Base-by-base conservation (phyloP, 2,888 invertebrate genomes). In the Andrena camellia region DNA sequence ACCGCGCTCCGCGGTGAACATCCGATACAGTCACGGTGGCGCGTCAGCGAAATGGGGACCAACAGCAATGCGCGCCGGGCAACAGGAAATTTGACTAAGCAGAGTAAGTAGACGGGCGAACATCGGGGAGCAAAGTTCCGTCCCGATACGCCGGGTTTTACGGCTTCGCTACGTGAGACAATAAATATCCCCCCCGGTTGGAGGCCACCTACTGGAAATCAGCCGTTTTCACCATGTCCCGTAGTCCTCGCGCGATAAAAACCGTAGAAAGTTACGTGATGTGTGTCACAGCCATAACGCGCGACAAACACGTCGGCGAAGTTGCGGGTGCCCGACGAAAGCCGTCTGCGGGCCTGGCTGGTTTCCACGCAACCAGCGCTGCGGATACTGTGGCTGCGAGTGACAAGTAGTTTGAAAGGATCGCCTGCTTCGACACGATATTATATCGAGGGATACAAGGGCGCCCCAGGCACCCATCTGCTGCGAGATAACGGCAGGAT, bases 231-330 rank as follows among this genome's bases (percentile, higher is more conserved):
- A 75, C 78, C 78, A 63, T 57, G 62, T 73, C 8, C 23, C 8
- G 35, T n/a, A 52, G 29, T 31, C 8, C 29, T 52, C 31, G 4
- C 29, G 60, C 63, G 81, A 77, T 79, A 89, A 89, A 89, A 88
- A 86, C 69, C 60, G 78, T 83, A 84, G 88, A 86, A 89, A 90
- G 89, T 90, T 89, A 83, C 80, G 85, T 85, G 89, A 90, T 89
- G 87, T 85, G 86, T 87, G 84, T 88, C 85, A 69, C 57, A 59
- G 75, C 63, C 89, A 72, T 87, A 89, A 87, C 83, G 81, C 73
- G 78, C 77, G 77, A 73, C 84, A 74, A 86, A 81, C 81, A 66
- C 73, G 77, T 63, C 63, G 64, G 13, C 67, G 60, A 73, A 81
- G 81, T 86, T 82, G 59, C 70, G 59, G 63, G 50, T 64, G 48